Base-by-base conservation (phyloP, 1,140 invertebrate genomes). In the Platyscapa corneri region DNA sequence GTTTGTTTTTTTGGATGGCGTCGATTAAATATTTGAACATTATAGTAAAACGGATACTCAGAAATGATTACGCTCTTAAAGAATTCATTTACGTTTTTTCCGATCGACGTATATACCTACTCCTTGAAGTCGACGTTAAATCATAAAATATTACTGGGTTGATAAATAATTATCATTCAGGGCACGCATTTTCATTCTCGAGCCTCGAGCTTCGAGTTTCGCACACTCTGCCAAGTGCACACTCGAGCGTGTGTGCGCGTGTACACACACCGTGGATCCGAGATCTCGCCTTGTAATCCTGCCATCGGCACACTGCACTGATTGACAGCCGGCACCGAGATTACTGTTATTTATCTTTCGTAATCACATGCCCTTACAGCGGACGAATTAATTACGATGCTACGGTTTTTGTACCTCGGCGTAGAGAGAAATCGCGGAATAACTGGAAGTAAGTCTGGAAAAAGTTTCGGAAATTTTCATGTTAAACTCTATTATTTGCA, bases 351-450 rank as follows among this genome's bases (percentile, higher is more conserved):
- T 83, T 83, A 76, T 76, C 82, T 76, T 76, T 30, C 49, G 56
- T 83, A 83, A 83, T 83, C 82, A 37, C 74, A 37, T 27, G 74
- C 53, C 82, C 82, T 64, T 49, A 64, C 72, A 23, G n/a, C 72
- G 0, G 53, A 83, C 53, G 56, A 83, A 76, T 83, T 83, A 83
- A 83, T 83, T 83, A 76, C 56, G 74, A 60, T 56, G 32, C 76
- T 60, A 27, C 27, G 37, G 56, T 46, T 46, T 37, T 77, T 56
- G 30, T 77, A 20, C 67, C 37, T 37, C 1, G 74, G 70, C 56
- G 72, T 79, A 67, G 67, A 64, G 87, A 86, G 83, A 85, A 86
- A 49, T 53, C 88, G 86, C 75, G 46, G n/a, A 77, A 77, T 77
- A 77, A 49, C 78, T 67, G 78, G 3, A 16, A 67, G 23, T 65